Base-by-base conservation (phyloP, 2,113 vertebrate genomes). In the Centropristis striata region DNA sequence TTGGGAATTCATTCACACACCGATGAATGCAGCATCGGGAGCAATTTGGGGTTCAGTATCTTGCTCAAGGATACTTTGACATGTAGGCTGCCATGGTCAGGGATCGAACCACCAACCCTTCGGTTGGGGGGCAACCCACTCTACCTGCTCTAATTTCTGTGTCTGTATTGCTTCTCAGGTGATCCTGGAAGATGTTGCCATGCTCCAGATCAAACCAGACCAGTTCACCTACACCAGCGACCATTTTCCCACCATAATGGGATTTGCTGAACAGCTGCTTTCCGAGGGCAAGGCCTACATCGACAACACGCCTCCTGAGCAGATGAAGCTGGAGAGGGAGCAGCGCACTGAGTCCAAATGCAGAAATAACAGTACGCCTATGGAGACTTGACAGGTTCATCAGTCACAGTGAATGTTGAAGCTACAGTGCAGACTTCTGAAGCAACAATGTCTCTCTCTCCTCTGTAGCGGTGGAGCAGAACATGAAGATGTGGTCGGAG, bases 201-300 rank as follows among this genome's bases (percentile, higher is more conserved):
- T 98, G 98, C 94, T 99, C 53, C 97, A 98, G 76, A 99, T 99
- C 91, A 95, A 96, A 57, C 98, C 98, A 8, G 97, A 99, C 92
- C 97, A 98, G 81, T 99, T 99, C 92, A 99, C 98, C 57, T 99
- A 98, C 78, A 99, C 98, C 65, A 99, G 98, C 1, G 97, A 99
- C 90, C 97, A 99, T 88, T 99, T 99, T 85, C 94, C 96, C 85
- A 93, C 66, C 42, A 99, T 99, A 84, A 95, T 96, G 94, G 91
- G 90, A 20, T 95, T 97, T 63, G 98, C 94, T 1, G 98, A 99
- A 65, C 95, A 98, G 81, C 94, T 99, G 42, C 97, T 99, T 57
- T 51, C 87, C 1, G 97, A 99, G 88, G 97, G 97, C 37, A 98
- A 97, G 68, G 98, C 98, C 0, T 99, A 99, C 88, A 96, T 98